A percentile compares a stretch with the other conserved stretches of the same genome.
phyloP scores from a whole-genome alignment of 2,113 vertebrate genomes.

The Notiomystis cincta region DNA sequence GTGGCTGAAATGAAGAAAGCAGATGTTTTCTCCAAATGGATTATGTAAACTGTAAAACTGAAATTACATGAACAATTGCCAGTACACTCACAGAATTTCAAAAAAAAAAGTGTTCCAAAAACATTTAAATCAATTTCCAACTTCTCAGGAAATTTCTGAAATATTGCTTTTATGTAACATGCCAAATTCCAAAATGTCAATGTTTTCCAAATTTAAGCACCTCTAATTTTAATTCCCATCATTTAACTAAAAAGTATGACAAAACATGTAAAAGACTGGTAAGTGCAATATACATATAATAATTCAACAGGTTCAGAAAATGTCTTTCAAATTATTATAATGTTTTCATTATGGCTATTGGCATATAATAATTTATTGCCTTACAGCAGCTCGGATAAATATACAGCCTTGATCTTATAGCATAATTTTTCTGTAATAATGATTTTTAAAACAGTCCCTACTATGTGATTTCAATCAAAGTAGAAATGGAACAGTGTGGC shows the following conservation, averaged over 20 bases:
- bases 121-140: neutral
- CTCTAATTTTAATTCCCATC: neutral
- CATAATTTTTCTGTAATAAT: neutral
- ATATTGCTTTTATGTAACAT: neutral
- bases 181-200: neutral
- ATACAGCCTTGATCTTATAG: neutral
- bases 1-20: slow-evolving; percentile 24
- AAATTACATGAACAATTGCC: neutral
- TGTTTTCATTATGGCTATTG: neutral
- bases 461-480: neutral
- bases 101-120: neutral
- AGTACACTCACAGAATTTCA: neutral
- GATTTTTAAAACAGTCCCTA: neutral
- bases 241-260: neutral
- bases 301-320: neutral
- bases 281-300: neutral
- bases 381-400: neutral
- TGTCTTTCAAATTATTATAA: neutral
- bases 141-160: neutral
- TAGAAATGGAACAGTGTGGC: neutral
- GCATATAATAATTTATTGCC: neutral
- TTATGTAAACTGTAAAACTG: neutral
- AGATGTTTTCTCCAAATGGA: neutral
- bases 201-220: neutral
- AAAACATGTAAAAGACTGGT: neutral